These are phyloP conservation scores for Leptatherina wallacei DNA, from an alignment of 2,797 vertebrate genomes.

Conservation along the genomic window DNA sequence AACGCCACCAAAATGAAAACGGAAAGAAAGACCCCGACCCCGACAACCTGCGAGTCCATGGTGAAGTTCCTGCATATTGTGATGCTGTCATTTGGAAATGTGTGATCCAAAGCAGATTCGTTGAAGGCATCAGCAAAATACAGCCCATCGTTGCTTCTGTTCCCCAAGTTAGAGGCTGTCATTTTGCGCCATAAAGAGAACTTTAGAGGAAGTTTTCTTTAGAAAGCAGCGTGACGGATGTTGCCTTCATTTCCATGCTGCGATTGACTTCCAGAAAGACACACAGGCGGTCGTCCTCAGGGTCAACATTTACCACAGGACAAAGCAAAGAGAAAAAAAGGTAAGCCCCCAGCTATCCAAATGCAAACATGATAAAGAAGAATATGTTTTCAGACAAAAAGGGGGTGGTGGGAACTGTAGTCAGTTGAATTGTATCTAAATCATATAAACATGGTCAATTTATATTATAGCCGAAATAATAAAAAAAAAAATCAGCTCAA, in stretches of 20 bases:
- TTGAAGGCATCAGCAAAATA: conserved; percentile 75
- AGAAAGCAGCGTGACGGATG: conserved; percentile 26
- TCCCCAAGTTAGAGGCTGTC: conserved; percentile 88
- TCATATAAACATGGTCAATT: no score
- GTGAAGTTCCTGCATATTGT: conserved; percentile 82
- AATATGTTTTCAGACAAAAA: not conserved
- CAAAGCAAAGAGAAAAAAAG: not conserved
- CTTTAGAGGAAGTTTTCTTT: conserved; percentile 63
- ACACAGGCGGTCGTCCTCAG: not conserved
- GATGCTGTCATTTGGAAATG: conserved; percentile 77
- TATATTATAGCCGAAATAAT: no score
- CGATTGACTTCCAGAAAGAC: not conserved
- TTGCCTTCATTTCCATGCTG: conserved; percentile 14
- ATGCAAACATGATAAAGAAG: not conserved
- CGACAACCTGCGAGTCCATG: conserved; percentile 87
- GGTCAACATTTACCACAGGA: not conserved
- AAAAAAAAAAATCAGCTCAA: conserved; percentile 9
- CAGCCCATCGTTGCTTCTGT: conserved; percentile 87
- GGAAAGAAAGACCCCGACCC: conserved; percentile 89
- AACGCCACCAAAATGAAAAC: conserved; percentile 92
- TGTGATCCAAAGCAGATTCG: conserved; percentile 63
- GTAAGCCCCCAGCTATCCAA: not conserved
- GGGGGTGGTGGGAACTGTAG: not conserved
- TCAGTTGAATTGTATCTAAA: not conserved
- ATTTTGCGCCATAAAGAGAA: conserved; percentile 89